Evolutionary conservation across 2,888 invertebrate genomes (phyloP).

Genomic region (Ormyrus pomaceus): DNA sequence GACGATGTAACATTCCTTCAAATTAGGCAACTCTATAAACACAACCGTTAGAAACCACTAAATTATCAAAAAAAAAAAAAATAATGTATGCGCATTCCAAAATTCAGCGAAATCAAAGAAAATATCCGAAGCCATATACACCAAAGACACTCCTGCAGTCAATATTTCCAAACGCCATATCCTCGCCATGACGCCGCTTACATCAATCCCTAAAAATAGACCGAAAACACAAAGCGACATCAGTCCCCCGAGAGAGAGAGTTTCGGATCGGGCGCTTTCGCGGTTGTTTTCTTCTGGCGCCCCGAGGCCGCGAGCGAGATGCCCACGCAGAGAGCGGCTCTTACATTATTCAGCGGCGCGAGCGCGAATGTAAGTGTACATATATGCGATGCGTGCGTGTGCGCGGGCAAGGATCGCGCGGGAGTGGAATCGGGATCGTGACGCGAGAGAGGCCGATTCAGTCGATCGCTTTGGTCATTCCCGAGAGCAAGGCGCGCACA

Average conservation of each 20-base stretch:
- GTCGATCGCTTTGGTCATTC: conserved; percentile 48
- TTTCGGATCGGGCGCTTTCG: conserved; percentile 12
- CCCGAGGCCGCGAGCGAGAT: conserved; percentile 39
- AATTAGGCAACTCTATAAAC: too few relatives aligned
- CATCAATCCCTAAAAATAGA: too few relatives aligned
- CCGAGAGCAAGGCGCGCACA: not conserved
- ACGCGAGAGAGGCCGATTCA: conserved; percentile 12
- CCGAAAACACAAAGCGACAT: too few relatives aligned
- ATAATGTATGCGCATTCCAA: too few relatives aligned
- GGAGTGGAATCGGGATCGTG: conserved; percentile 34
- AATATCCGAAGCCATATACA: too few relatives aligned
- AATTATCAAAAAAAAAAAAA: too few relatives aligned
- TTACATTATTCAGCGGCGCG: not conserved
- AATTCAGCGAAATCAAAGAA: too few relatives aligned
- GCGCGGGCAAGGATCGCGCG: not conserved
- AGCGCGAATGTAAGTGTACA: not conserved
- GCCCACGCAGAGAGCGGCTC: conserved; percentile 34
- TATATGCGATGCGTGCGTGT: not conserved
- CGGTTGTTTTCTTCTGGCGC: conserved; percentile 39
- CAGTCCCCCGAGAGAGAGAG: not conserved
- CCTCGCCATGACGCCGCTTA: too few relatives aligned
- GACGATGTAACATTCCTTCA: too few relatives aligned
- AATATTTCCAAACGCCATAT: too few relatives aligned
- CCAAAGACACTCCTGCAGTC: too few relatives aligned
- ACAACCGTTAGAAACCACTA: too few relatives aligned